Base-by-base conservation (phyloP, 2,888 invertebrate genomes). In the Drosophila basisetae region DNA sequence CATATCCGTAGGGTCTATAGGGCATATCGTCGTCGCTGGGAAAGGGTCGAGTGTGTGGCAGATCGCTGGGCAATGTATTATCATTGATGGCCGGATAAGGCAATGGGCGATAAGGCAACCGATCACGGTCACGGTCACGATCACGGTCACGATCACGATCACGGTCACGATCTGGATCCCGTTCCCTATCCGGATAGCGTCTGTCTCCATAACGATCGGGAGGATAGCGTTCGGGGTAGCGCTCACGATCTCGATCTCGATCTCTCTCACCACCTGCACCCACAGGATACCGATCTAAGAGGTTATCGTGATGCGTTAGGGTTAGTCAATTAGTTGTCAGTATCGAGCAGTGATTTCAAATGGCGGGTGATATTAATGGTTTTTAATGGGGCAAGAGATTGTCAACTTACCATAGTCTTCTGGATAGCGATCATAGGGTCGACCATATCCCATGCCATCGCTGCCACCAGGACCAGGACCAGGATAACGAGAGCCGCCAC, bases 401-500 rank as follows among this genome's bases (percentile, higher is more conserved):
- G 33, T 10, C 10, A n/a, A 70, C 87, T 78, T 73, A 92, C 91
- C 91, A 67, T 82, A 86, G 10, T 91, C 91, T 41, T 83, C 83
- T 1, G 92, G 93, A 82, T 91, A 92, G 4, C 93, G 93, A 83
- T 93, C 92, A 60, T 92, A 92, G 11, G 92, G 92, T 25, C 92
- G 82, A 25, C 86, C 91, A 72, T 87, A 90, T 63, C 88, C 91
- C 59, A 90, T 84, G 4, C 68, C 58, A 65, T 77, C 82, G 43
- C 53, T 47, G 18, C 89, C 91, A 74, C 87, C 91, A 50, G 81
- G 83, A 13, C 80, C 93, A 66, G 94, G 94, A 86, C 80, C 93
- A 66, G 94, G 94, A 88, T 94, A 94, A 91, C 94, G 93, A 85
- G 76, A 66, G 10, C 80, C 78, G 10, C 73, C 69, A 47, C 77